Conservation (phyloP, 2,888 invertebrate genomes). For the Ormyrus nitidulus region DNA sequence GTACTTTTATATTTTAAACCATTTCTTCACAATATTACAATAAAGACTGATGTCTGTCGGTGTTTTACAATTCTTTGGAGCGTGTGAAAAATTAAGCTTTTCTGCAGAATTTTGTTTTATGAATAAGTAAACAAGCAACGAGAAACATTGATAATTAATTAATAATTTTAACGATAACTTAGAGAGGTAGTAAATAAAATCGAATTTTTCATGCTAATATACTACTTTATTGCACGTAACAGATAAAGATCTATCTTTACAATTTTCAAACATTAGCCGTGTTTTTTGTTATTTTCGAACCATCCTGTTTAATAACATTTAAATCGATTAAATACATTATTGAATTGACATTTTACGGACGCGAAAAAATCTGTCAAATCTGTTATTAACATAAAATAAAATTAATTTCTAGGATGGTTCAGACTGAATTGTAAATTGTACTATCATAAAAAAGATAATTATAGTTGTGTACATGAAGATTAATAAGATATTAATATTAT, state of each 20-base stretch:
- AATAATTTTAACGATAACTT: slow-evolving; percentile 16
- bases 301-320: slow-evolving; percentile 35
- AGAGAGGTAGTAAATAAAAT: slow-evolving; percentile 16
- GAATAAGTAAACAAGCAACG: slow-evolving; percentile 6
- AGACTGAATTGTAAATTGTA: slow-evolving; percentile 57
- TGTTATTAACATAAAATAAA: slow-evolving; percentile 24
- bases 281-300: slow-evolving; percentile 42
- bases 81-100: background rate
- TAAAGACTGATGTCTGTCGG: slow-evolving; percentile 16
- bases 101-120: slow-evolving; percentile 3
- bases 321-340: slow-evolving; percentile 18
- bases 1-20: too few species aligned
- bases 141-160: background rate
- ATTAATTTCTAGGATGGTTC: slow-evolving; percentile 47
- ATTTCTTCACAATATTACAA: background rate
- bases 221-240: background rate
- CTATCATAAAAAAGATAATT: slow-evolving; percentile 38
- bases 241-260: slow-evolving; percentile 17
- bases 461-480: slow-evolving; percentile 48
- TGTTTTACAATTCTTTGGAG: slow-evolving; percentile 12
- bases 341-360: too few species aligned
- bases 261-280: slow-evolving; percentile 5
- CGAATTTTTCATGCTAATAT: slow-evolving; percentile 9
- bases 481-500: slow-evolving; percentile 44
- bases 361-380: slow-evolving; percentile 5